Evolutionary conservation across 1,140 invertebrate species (phyloP).

Genomic region (Ostrea denselamellosa): DNA sequence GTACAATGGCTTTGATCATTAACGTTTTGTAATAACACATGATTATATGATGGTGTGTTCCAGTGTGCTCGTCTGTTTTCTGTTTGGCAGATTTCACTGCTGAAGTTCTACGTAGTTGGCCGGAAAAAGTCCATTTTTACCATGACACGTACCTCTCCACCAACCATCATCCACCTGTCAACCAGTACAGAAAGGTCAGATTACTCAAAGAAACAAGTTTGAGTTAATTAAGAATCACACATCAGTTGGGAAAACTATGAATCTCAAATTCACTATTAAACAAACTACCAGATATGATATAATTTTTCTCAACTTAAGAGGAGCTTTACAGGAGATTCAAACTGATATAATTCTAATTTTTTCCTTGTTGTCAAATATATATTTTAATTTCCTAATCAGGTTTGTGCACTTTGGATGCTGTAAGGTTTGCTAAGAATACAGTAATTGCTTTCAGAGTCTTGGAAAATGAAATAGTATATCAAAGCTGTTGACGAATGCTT

Average conservation of each 20-base stretch:
- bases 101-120: conserved; percentile 94
- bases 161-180: conserved; percentile 94
- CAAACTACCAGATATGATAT: no score
- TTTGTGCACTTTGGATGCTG: neutral
- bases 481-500: neutral
- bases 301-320: neutral
- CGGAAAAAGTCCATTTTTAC: conserved; percentile 92
- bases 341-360: neutral
- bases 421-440: neutral
- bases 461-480: neutral
- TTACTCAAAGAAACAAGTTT: neutral
- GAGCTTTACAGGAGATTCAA: neutral
- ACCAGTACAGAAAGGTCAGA: conserved; percentile 2
- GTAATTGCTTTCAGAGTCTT: neutral
- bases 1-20: neutral
- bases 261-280: no score
- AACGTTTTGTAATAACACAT: no score
- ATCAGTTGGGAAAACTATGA: neutral
- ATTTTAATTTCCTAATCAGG: neutral
- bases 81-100: conserved; percentile 54
- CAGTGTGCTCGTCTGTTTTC: neutral
- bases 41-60: neutral
- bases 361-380: neutral
- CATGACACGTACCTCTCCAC: conserved; percentile 94
- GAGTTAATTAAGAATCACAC: neutral